Evolutionary conservation across 2,888 invertebrate genomes (phyloP).

Genomic region (Priapulus caudatus): DNA sequence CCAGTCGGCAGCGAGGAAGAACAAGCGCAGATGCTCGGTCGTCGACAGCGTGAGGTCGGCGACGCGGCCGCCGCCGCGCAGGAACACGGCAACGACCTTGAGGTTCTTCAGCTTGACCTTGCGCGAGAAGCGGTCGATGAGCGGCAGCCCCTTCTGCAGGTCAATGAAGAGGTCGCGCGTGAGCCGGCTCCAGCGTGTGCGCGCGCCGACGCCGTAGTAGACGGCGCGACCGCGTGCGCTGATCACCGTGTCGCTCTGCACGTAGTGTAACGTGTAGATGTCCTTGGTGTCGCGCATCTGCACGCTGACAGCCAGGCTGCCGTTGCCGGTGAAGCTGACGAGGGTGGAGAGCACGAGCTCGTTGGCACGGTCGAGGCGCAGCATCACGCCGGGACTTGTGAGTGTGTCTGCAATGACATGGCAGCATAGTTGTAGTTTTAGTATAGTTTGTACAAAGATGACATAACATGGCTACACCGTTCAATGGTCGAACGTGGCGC

Average conservation of each 20-base stretch:
- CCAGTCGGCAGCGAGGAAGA: conserved; percentile 86
- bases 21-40: conserved; percentile 76
- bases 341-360: conserved; percentile 59
- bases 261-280: conserved; percentile 66
- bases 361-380: conserved; percentile 53
- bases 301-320: conserved; percentile 63
- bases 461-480: neutral
- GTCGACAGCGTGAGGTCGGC: conserved; percentile 66
- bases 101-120: conserved; percentile 12
- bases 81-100: conserved; percentile 22
- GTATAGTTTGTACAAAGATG: too few relatives aligned
- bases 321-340: conserved; percentile 59
- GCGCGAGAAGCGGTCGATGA: neutral
- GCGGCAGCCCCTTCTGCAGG: conserved; percentile 69
- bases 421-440: too few relatives aligned
- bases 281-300: conserved; percentile 55
- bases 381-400: conserved; percentile 34
- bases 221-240: conserved; percentile 59
- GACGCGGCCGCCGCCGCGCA: conserved; percentile 58
- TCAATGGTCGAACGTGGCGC: too few relatives aligned
- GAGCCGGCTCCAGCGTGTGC: conserved; percentile 54
- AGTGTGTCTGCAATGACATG: conserved; percentile 24
- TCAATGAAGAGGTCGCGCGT: conserved; percentile 80
- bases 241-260: conserved; percentile 58
- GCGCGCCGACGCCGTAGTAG: conserved; percentile 63